phyloP scores from a whole-genome alignment of 2,113 vertebrate genomes.

The Leucoraja erinaceus region DNA sequence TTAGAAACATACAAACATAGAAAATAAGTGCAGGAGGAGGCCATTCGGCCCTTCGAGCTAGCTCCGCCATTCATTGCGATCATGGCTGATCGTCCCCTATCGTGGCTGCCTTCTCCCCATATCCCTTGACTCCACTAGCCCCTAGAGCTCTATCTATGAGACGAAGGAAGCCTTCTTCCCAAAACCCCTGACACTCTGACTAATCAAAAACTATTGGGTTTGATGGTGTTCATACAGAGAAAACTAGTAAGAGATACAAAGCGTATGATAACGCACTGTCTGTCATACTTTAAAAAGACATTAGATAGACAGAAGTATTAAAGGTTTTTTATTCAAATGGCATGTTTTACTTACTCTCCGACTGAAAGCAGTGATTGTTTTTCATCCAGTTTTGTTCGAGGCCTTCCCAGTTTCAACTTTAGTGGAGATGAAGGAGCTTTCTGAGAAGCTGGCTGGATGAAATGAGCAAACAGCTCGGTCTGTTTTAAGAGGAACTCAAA shows the following conservation, averaged over 20 bases:
- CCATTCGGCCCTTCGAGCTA: too few species aligned
- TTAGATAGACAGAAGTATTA: neutral
- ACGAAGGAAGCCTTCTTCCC: too few species aligned
- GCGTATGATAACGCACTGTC: neutral
- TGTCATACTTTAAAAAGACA: neutral
- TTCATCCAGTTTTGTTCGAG: constrained; percentile 72
- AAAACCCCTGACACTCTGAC: too few species aligned
- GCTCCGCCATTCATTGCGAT: too few species aligned
- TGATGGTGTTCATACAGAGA: neutral
- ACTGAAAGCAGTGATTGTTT: constrained; percentile 75
- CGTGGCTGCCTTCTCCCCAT: too few species aligned
- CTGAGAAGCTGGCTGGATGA: constrained; percentile 78
- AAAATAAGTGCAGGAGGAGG: too few species aligned
- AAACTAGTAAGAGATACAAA: neutral
- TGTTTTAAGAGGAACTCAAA: constrained; percentile 84
- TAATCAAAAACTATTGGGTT: neutral
- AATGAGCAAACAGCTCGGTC: constrained; percentile 83
- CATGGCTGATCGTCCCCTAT: too few species aligned
- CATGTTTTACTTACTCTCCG: constrained; percentile 65
- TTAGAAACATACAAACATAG: too few species aligned
- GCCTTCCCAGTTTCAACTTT: constrained; percentile 71
- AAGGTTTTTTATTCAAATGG: neutral
- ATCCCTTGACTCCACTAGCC: too few species aligned
- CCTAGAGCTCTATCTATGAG: too few species aligned
- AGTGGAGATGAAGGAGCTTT: constrained; percentile 76